phyloP scores from a whole-genome alignment of 2,888 invertebrate genomes.

The Lasioglossum pauxillum region DNA sequence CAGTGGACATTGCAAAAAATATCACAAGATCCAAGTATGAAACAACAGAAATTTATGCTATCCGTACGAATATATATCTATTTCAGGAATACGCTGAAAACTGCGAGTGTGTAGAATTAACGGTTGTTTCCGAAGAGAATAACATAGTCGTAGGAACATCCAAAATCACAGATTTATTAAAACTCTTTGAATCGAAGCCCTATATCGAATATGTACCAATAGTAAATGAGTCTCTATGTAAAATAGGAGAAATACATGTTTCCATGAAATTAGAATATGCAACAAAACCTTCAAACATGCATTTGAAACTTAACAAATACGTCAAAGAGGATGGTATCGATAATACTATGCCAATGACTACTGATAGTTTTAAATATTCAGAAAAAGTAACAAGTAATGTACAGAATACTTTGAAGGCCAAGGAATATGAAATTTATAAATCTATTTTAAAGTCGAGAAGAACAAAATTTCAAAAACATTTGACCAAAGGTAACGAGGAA shows the following conservation, averaged over 20 bases:
- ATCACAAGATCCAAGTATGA: constrained; percentile 63
- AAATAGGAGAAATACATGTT: constrained; percentile 80
- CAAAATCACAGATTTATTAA: constrained; percentile 74
- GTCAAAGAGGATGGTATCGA: constrained; percentile 47
- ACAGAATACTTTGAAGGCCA: constrained; percentile 39
- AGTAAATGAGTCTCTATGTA: constrained; percentile 73
- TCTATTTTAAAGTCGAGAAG: constrained; percentile 74
- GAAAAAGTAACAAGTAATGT: constrained; percentile 8
- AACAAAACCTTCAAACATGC: constrained; percentile 51
- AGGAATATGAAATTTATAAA: constrained; percentile 65
- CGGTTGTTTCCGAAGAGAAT: constrained; percentile 74
- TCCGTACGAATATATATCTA: constrained; percentile 79
- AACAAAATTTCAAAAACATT: constrained; percentile 54
- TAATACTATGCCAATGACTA: constrained; percentile 18
- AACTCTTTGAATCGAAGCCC: constrained; percentile 73
- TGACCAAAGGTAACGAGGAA: constrained; percentile 66
- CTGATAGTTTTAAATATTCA: constrained; percentile 28
- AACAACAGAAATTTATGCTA: constrained; percentile 75
- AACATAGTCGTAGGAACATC: constrained; percentile 77
- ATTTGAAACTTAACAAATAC: constrained; percentile 44
- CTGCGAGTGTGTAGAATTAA: constrained; percentile 79
- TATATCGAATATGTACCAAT: constrained; percentile 79
- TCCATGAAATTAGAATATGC: constrained; percentile 72
- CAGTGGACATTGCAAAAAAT: constrained; percentile 72
- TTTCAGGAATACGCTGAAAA: constrained; percentile 82